These are phyloP conservation scores for Lithophane semibrunnea DNA, from an alignment of 2,888 invertebrate species.

Conservation along the genomic window DNA sequence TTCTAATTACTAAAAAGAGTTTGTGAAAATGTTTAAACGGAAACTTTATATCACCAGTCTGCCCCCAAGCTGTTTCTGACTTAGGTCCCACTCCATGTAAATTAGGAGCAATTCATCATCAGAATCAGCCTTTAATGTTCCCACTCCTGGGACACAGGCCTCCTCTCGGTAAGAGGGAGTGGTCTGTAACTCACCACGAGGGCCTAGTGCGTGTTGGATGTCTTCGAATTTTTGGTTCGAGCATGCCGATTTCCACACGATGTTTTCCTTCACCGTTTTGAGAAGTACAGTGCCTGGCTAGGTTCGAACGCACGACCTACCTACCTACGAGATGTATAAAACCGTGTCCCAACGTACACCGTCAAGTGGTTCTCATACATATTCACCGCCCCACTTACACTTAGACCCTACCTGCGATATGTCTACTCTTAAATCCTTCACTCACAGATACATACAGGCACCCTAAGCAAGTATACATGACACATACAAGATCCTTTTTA, in stretches of 20 bases:
- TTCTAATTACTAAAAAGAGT: constrained; percentile 3
- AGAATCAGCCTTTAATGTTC: no score
- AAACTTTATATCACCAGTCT: neutral
- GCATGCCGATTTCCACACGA: no score
- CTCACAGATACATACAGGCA: constrained; percentile 13
- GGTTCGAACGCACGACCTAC: no score
- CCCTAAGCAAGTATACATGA: neutral
- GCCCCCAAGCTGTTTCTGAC: neutral
- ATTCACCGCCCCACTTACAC: constrained; percentile 21
- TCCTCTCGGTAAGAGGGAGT: no score
- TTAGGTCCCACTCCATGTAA: no score
- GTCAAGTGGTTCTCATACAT: constrained; percentile 27
- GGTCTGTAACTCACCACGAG: no score
- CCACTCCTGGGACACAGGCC: no score
- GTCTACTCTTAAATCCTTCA: constrained; percentile 42
- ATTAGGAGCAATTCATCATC: no score
- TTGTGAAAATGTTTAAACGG: neutral
- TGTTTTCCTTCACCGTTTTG: no score
- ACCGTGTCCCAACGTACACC: neutral
- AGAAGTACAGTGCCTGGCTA: no score
- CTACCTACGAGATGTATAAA: neutral
- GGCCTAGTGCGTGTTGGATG: no score
- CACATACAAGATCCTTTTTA: constrained; percentile 29
- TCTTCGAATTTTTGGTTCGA: no score
- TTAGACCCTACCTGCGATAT: constrained; percentile 17